phyloP scores from a whole-genome alignment of 1,140 invertebrate genomes.

The Aleiodes sp. region DNA sequence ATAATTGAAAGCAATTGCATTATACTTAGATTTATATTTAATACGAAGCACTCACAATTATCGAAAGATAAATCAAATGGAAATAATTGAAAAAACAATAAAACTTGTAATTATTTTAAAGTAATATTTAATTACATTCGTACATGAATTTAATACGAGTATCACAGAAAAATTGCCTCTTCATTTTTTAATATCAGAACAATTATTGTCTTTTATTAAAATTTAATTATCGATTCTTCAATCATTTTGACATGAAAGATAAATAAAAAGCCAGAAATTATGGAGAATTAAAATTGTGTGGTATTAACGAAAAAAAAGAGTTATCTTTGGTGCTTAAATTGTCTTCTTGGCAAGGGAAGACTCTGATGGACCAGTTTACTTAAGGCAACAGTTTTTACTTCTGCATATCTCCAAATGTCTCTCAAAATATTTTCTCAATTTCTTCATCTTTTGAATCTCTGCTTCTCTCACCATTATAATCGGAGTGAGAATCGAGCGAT shows the following conservation, averaged over 20 bases:
- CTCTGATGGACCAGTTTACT: neutral
- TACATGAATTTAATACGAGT: conserved; percentile 27
- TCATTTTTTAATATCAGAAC: neutral
- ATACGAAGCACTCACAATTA: no score
- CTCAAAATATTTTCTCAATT: neutral
- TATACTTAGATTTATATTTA: no score
- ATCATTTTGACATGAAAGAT: neutral
- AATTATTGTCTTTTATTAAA: neutral
- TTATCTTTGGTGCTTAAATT: conserved; percentile 7
- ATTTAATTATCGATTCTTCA: neutral
- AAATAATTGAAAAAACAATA: no score
- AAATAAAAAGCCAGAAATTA: neutral
- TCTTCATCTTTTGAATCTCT: neutral
- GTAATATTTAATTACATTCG: conserved; percentile 19
- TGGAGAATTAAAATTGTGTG: no score
- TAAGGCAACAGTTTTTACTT: neutral
- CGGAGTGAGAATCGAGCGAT: neutral
- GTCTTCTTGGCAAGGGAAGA: neutral
- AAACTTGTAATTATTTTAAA: no score
- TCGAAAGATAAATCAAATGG: no score
- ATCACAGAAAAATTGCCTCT: neutral
- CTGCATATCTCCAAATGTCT: neutral
- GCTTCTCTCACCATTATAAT: neutral
- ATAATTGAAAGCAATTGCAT: no score
- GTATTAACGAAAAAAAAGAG: neutral